phyloP scores from a whole-genome alignment of 2,888 invertebrate genomes.

The Vesta saturnalis region DNA sequence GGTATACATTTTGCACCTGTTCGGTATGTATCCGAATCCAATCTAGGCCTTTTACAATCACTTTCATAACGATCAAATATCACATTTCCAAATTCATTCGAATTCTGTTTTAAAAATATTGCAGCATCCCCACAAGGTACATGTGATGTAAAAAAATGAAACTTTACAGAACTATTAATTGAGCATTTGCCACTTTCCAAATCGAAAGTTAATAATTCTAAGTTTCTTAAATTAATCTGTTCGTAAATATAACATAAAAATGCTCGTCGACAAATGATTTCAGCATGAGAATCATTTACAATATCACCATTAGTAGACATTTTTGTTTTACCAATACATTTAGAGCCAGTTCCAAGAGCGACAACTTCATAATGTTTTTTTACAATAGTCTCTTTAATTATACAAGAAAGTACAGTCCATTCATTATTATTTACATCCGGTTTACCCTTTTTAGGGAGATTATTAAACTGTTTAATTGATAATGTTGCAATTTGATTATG shows the following conservation, averaged over 20 bases:
- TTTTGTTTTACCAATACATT: slow-evolving; percentile 82
- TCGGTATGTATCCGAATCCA: slow-evolving; percentile 66
- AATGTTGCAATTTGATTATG: slow-evolving; percentile 64
- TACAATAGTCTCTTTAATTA: slow-evolving; percentile 67
- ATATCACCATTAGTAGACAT: slow-evolving; percentile 74
- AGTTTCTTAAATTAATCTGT: slow-evolving; percentile 57
- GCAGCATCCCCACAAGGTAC: slow-evolving; percentile 95
- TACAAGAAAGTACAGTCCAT: slow-evolving; percentile 86
- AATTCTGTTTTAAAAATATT: slow-evolving; percentile 72
- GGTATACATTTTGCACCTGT: slow-evolving; percentile 91
- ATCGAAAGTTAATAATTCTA: slow-evolving; percentile 43
- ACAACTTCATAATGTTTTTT: slow-evolving; percentile 68
- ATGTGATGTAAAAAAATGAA: slow-evolving; percentile 88
- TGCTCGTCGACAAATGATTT: slow-evolving; percentile 84
- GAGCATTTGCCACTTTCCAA: slow-evolving; percentile 37
- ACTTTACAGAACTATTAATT: slow-evolving; percentile 67
- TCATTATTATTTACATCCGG: slow-evolving; percentile 72
- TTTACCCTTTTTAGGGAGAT: slow-evolving; percentile 82
- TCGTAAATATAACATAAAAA: slow-evolving; percentile 81
- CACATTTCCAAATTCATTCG: slow-evolving; percentile 49
- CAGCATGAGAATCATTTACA: slow-evolving; percentile 92
- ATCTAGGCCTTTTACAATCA: not conserved
- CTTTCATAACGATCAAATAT: not conserved
- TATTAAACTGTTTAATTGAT: slow-evolving; percentile 69
- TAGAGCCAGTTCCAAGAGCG: slow-evolving; percentile 90